phyloP scores from a whole-genome alignment of 2,888 invertebrate species.

The Acanthacorydalis orientalis region DNA sequence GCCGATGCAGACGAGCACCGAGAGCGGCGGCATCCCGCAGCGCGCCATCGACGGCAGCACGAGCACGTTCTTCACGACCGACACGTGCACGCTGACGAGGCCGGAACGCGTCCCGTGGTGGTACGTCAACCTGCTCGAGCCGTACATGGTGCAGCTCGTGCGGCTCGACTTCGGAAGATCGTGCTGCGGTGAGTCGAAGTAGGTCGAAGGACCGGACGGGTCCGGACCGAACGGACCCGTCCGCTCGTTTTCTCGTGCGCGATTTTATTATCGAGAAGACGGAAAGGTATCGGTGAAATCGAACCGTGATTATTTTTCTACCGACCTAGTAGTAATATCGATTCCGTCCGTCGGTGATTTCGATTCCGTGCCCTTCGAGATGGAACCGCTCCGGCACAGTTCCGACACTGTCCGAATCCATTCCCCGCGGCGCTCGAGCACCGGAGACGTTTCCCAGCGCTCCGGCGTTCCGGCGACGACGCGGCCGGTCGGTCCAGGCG shows the following conservation, averaged over 20 bases:
- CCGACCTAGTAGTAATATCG: not conserved
- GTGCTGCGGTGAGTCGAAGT: conserved; percentile 70
- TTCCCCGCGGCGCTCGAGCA: not conserved
- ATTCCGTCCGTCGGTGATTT: too few relatives aligned
- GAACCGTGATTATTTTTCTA: too few relatives aligned
- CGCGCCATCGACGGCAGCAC: conserved; percentile 85
- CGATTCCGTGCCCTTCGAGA: too few relatives aligned
- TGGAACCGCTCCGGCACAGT: too few relatives aligned
- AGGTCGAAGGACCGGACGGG: too few relatives aligned
- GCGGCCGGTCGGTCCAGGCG: too few relatives aligned
- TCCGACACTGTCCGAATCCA: too few relatives aligned
- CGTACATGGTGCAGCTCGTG: conserved; percentile 88
- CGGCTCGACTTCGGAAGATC: conserved; percentile 80
- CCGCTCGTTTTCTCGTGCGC: too few relatives aligned
- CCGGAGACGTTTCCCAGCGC: not conserved
- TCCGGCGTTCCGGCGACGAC: not conserved
- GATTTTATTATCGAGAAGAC: not conserved
- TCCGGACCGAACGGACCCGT: too few relatives aligned
- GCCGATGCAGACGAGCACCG: conserved; percentile 81
- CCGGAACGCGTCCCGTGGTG: conserved; percentile 80
- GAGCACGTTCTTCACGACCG: conserved; percentile 34
- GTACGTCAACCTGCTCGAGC: conserved; percentile 87
- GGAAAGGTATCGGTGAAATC: not conserved
- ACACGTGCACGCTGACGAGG: conserved; percentile 73
- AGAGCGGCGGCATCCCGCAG: conserved; percentile 71